Base-by-base conservation (phyloP, 2,797 vertebrate genomes). In the Mus caroli region DNA sequence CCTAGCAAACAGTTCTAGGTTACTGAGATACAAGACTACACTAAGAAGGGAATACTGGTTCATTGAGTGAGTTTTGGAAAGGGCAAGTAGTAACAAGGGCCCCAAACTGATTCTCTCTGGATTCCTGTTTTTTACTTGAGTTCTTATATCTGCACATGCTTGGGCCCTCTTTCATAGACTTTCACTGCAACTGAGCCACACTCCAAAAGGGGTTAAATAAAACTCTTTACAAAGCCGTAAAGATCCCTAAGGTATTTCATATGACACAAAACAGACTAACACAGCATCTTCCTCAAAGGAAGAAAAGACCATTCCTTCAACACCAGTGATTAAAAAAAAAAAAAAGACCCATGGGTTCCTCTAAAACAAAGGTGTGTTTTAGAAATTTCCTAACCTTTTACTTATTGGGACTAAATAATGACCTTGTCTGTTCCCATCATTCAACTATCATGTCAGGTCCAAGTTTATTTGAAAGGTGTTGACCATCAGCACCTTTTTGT, bases 321-420 rank as follows among this genome's bases (percentile, higher is more conserved):
- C 52, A 22, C 8, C 31, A 91, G 34, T 52, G 60, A 77, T 37
- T 3, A 28, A 62, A 60, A 26, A 60, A 60, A 69, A 40, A 56
- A 77, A 64, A 73, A 88, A 26, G 26, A 58, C 1, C 12, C n/a
- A 19, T 37, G 40, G 19, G 79, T 87, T 86, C 73, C 86, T 89
- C 64, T 85, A 60, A 91, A 88, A 46, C 50, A 79, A 85, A 28
- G 20, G 15, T 77, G 40, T 54, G 64, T 46, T 76, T 95, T 73
- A 58, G 50, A 76, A 80, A 43, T 43, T 77, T 88, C 67, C 52
- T 80, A 62, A 93, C 8, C 58, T 67, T 87, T 40, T 60, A n/a
- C 50, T 50, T 60, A 56, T 9, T 3, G 1, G 67, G 9, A 88
- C 80, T 54, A 52, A 73, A 19, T n/a, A n/a, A 80, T 6, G 34